Evolutionary conservation across 2,797 vertebrate species (phyloP), one percentile per base, ranked within the genome.

Genomic region (Tolypeutes matacus): DNA sequence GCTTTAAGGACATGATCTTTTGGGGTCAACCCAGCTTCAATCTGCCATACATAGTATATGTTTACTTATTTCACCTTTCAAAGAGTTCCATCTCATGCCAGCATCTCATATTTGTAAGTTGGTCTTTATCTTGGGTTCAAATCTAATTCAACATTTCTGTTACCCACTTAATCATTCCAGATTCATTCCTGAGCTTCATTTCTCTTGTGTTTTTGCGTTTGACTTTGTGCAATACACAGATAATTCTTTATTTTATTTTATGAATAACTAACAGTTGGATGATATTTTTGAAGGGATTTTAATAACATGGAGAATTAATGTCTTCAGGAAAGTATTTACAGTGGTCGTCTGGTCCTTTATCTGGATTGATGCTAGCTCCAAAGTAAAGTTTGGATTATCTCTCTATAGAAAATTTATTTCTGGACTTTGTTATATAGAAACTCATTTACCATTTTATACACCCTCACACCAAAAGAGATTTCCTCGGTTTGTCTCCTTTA

Each of bases 401-500:
- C 87, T 67, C 77, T 12, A 31, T 53, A 76, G 78, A 29, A 75
- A 56, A 58, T 89, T 89, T 73, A 64, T 82, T 83, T 81, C 29
- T 90, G 31, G 51, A 51, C 80, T 82, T 87, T 92, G 65, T 92
- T 64, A 75, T 62, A 82, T 29, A 88, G 78, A 92, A 90, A 86
- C 36, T 78, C n/a, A 72, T 78, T 94, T 95, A 49, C 58, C 73
- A 78, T 93, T 95, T 92, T 93, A 86, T 83, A 53, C 46, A 29
- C 20, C 85, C 34, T 87, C 42, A 36, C 39, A 85, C 14, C 46
- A 82, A 78, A 65, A 94, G 42, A 87, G 42, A 84, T 87, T 77
- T 92, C 89, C 85, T 27, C 11, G 82, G 42, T 86, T 78, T 73
- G 83, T 95, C 53, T 91, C 17, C 12, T 31, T 91, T 82, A 82